These are phyloP conservation scores for Tachysurus vachellii DNA, from an alignment of 2,113 vertebrate species.

Conservation along the genomic window DNA sequence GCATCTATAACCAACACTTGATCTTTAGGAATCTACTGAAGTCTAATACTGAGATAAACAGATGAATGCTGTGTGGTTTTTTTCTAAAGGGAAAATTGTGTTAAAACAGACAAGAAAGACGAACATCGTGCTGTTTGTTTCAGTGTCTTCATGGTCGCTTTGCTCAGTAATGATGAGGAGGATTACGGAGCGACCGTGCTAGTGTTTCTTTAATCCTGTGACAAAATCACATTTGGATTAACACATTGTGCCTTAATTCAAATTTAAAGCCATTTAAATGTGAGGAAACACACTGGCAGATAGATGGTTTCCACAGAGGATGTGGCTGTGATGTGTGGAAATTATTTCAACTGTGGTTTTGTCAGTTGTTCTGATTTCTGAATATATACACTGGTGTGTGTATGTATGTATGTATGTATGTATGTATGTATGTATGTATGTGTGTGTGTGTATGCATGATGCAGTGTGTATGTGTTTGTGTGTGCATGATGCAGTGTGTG, in stretches of 20 bases:
- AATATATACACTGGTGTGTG: background rate
- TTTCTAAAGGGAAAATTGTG: background rate
- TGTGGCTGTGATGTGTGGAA: background rate
- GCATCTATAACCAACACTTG: too few species aligned
- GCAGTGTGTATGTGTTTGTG: too few species aligned
- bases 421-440: background rate
- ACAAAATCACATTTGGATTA: conserved; percentile 19
- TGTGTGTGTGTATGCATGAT: too few species aligned
- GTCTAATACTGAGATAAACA: background rate
- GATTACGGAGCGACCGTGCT: background rate
- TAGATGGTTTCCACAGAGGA: background rate
- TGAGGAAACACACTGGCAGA: background rate
- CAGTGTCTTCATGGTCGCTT: background rate
- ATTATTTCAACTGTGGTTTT: background rate
- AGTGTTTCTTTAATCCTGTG: background rate
- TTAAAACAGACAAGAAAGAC: background rate
- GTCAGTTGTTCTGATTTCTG: background rate
- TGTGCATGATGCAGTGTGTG: background rate
- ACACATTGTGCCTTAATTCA: background rate
- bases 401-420: background rate
- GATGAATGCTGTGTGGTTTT: background rate
- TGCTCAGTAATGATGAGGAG: background rate
- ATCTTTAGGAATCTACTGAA: background rate
- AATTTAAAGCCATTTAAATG: background rate
- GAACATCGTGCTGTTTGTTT: background rate